Conservation (phyloP, 2,113 vertebrate genomes). For the Laticauda colubrina region DNA sequence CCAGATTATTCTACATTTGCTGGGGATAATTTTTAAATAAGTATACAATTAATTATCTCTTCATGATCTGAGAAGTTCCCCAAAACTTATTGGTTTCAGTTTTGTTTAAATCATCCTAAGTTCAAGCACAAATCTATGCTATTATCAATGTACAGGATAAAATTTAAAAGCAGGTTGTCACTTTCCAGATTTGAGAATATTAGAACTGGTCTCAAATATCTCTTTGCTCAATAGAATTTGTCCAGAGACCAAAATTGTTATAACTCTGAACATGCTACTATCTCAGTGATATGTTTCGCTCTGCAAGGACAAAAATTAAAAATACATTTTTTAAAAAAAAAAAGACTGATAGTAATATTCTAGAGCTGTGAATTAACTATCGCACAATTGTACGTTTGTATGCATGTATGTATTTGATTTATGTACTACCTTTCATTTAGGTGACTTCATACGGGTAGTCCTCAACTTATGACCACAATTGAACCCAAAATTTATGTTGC, state of each 20-base stretch:
- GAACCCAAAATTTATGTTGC: too few species aligned
- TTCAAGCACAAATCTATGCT: not conserved
- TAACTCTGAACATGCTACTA: not conserved
- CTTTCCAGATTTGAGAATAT: not conserved
- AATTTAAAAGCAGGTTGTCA: not conserved
- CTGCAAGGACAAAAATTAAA: not conserved
- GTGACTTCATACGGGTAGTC: not conserved
- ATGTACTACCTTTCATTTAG: not conserved
- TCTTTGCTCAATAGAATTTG: not conserved
- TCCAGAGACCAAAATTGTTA: not conserved
- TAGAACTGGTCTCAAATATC: not conserved
- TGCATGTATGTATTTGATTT: not conserved
- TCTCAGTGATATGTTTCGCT: not conserved
- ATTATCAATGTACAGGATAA: not conserved
- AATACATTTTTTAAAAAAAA: accelerated
- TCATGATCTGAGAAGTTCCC: not conserved
- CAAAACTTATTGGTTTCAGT: not conserved
- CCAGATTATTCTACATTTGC: not conserved
- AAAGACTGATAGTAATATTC: not conserved
- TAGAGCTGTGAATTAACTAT: not conserved
- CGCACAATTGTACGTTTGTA: not conserved
- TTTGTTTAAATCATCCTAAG: not conserved
- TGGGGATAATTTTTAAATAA: not conserved
- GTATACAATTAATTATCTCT: not conserved
- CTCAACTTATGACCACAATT: too few species aligned